Base-by-base conservation (phyloP, 2,797 vertebrate genomes). In the Molossus molossus region DNA sequence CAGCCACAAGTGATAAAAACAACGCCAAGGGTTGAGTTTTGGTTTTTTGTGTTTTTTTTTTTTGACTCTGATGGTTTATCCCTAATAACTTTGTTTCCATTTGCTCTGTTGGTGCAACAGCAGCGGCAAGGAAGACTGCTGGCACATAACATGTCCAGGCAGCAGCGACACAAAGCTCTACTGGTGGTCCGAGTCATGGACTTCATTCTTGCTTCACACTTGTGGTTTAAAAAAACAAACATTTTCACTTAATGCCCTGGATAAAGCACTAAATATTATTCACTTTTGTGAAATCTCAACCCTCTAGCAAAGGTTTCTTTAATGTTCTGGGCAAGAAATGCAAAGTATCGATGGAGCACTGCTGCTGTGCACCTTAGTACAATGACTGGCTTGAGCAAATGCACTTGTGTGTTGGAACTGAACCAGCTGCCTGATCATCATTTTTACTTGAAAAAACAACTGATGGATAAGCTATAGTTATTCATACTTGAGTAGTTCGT, bases 371-470 rank as follows among this genome's bases (percentile, higher is more conserved):
- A 20, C 60, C 3, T 0, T 0, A 2, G 20, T 48, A 11, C 6
- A 3, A 0, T 33, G n/a, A 33, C 50, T 18, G 60, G 76, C 55
- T 25, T 12, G 45, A 55, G 33, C 45, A 60, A 27, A 7, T 12
- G n/a, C 27, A 1, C 11, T 0, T 7, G 40, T 13, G n/a, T 73
- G 45, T 48, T 29, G 55, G 58, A 84, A 9, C 79, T 2, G 23
- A 29, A 57, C 37, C 73, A 57, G 80, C 67, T 60, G 29, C 65
- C 1, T 6, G 40, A 7, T n/a, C 50, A 15, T 81, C 29, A 1
- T 85, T 76, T 94, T 88, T 37, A 85, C 33, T 79, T 65, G 75
- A 86, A 70, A 69, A 72, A 86, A 50, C 64, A 92, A 15, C 45
- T 53, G 83, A 40, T 29, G 53, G 40, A 57, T 27, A 87, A 57